Evolutionary conservation across 2,888 invertebrate species (phyloP).

Genomic region (Cremastobaeus sp.): DNA sequence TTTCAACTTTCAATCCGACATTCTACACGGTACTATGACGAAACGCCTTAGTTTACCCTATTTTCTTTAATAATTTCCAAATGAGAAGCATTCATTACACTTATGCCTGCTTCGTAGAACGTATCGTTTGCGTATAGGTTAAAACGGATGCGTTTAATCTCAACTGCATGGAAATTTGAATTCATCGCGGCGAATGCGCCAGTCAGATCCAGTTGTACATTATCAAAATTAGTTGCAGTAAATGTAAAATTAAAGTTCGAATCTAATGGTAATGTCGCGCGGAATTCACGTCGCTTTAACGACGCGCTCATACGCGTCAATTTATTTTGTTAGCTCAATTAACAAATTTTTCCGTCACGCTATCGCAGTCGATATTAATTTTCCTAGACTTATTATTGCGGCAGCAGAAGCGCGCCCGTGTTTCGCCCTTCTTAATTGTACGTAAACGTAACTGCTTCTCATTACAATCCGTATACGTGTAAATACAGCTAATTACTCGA

Average conservation of each 20-base stretch:
- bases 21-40: constrained; percentile 6
- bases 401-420: constrained; percentile 2
- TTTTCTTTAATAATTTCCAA: constrained; percentile 8
- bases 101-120: constrained; percentile 3
- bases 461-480: constrained; percentile 26
- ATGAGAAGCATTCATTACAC: constrained; percentile 15
- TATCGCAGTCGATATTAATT: constrained; percentile 16
- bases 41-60: too few species aligned
- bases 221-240: constrained; percentile 17
- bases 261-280: constrained; percentile 1
- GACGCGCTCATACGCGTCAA: neutral
- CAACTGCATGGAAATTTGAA: constrained; percentile 9
- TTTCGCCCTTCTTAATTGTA: constrained; percentile 20
- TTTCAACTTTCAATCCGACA: too few species aligned
- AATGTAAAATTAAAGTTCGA: constrained; percentile 5
- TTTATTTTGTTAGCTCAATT: constrained; percentile 18
- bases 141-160: constrained; percentile 19
- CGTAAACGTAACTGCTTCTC: constrained; percentile 13
- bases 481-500: constrained; percentile 39
- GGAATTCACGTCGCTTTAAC: neutral
- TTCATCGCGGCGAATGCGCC: constrained; percentile 1
- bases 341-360: constrained; percentile 1
- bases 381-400: constrained; percentile 10
- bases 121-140: constrained; percentile 15
- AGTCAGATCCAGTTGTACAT: constrained; percentile 1